Conservation (phyloP, 2,888 invertebrate genomes). For the Macaria notata region DNA sequence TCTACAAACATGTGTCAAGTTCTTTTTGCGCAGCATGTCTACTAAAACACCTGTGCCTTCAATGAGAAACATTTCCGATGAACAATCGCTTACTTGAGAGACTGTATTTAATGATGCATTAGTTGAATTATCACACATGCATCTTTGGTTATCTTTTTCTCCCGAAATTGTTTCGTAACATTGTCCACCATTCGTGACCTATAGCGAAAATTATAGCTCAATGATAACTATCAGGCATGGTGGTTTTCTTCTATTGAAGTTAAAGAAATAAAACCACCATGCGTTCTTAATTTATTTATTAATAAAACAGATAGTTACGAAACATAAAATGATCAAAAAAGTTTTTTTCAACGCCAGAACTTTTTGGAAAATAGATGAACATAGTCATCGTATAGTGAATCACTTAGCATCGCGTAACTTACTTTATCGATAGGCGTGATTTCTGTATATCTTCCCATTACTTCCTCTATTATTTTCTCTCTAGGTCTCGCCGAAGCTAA, state of each 20-base stretch:
- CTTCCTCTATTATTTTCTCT: slow-evolving; percentile 60
- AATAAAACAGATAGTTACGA: slow-evolving; percentile 7
- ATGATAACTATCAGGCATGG: slow-evolving; percentile 36
- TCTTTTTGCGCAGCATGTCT: slow-evolving; percentile 22
- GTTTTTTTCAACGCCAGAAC: not conserved
- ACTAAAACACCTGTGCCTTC: slow-evolving; percentile 22
- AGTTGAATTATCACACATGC: slow-evolving; percentile 24
- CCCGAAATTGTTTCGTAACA: slow-evolving; percentile 6
- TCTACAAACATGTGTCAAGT: slow-evolving; percentile 22
- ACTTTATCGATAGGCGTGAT: slow-evolving; percentile 56
- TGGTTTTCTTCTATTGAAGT: slow-evolving; percentile 39
- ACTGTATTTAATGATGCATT: slow-evolving; percentile 5
- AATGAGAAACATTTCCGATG: slow-evolving; percentile 20
- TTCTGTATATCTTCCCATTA: slow-evolving; percentile 58
- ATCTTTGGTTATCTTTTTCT: slow-evolving; percentile 23
- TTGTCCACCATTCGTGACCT: slow-evolving; percentile 39
- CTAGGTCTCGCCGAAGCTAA: slow-evolving; percentile 59
- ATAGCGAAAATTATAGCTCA: slow-evolving; percentile 37
- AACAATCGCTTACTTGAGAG: slow-evolving; percentile 9
- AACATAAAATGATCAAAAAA: not conserved
- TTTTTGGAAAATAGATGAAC: slow-evolving; percentile 5
- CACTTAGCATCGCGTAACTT: slow-evolving; percentile 53
- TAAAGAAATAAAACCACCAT: slow-evolving; percentile 56
- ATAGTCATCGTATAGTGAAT: slow-evolving; percentile 24
- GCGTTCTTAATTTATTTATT: slow-evolving; percentile 38